Percentiles rank a stretch among this genome's conserved stretches.
Evolutionary conservation across 2,888 invertebrate species (phyloP).

Genomic region (Zygothrica quintamaculata): DNA sequence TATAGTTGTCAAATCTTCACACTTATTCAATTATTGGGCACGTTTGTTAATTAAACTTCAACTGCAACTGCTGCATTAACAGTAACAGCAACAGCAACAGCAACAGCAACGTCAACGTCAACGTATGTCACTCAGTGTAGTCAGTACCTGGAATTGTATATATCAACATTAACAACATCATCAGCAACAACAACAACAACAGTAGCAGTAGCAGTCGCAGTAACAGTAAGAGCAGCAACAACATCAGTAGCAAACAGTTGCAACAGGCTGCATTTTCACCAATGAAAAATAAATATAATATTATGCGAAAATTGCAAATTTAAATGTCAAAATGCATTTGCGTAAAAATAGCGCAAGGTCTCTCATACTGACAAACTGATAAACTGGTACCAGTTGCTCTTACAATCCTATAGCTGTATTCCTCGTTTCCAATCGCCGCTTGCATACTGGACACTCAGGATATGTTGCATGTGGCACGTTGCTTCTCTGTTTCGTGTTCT

Average conservation of each 20-base stretch:
- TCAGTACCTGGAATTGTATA: slow-evolving; percentile 33
- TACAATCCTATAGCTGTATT: background rate
- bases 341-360: slow-evolving; percentile 59
- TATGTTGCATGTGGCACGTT: too few species aligned
- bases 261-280: slow-evolving; percentile 71
- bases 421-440: slow-evolving; percentile 3
- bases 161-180: slow-evolving; percentile 41
- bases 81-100: too few species aligned
- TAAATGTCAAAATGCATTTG: slow-evolving; percentile 81
- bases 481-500: slow-evolving; percentile 47
- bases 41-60: slow-evolving; percentile 83
- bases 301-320: slow-evolving; percentile 80
- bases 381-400: slow-evolving; percentile 29
- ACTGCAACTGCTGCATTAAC: too few species aligned
- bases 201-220: slow-evolving; percentile 29
- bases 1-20: slow-evolving; percentile 84
- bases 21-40: slow-evolving; percentile 83
- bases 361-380: slow-evolving; percentile 6
- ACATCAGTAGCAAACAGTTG: slow-evolving; percentile 45
- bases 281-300: slow-evolving; percentile 72
- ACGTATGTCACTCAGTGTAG: slow-evolving; percentile 46
- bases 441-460: slow-evolving; percentile 21
- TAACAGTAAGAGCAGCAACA: slow-evolving; percentile 17
- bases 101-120: slow-evolving; percentile 69
- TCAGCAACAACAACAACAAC: slow-evolving; percentile 24